Conservation (phyloP, 2,888 invertebrate genomes). For the Octonoba sinensis region DNA sequence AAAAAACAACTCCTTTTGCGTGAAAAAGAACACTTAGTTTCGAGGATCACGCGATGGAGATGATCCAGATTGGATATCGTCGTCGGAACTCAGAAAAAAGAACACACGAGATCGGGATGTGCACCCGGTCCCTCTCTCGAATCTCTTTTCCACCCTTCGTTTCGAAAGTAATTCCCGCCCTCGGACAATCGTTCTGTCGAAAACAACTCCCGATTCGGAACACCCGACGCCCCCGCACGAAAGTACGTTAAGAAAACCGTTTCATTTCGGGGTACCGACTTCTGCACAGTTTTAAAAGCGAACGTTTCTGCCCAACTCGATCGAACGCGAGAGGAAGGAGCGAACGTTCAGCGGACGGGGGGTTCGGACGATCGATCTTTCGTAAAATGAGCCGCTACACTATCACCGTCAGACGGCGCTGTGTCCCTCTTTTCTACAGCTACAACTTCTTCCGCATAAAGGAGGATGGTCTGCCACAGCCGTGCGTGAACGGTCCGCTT, state of each 20-base stretch:
- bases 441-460: conserved; percentile 62
- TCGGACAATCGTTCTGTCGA: background rate
- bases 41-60: too few relatives aligned
- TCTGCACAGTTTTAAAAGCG: conserved; percentile 3
- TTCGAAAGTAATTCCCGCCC: too few relatives aligned
- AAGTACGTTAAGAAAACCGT: conserved; percentile 15
- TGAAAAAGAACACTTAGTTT: too few relatives aligned
- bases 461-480: conserved; percentile 38
- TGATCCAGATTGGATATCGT: background rate
- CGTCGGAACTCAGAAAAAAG: too few relatives aligned
- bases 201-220: background rate
- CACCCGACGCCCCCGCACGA: background rate
- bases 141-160: too few relatives aligned
- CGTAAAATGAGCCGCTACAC: conserved; percentile 49
- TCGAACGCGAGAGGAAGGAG: conserved; percentile 31
- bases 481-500: conserved; percentile 21
- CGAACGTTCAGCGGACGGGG: background rate
- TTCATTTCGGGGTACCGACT: conserved; percentile 3
- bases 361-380: conserved; percentile 39
- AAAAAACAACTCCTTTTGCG: too few relatives aligned
- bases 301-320: conserved; percentile 44
- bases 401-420: conserved; percentile 59
- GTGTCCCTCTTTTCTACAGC: conserved; percentile 42
- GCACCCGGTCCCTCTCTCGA: background rate
- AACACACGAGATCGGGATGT: background rate